A percentile compares a stretch with the other conserved stretches of the same genome.
phyloP scores from a whole-genome alignment of 53 echinoderm and acorn worm species.

The Echinarachnius parma region DNA sequence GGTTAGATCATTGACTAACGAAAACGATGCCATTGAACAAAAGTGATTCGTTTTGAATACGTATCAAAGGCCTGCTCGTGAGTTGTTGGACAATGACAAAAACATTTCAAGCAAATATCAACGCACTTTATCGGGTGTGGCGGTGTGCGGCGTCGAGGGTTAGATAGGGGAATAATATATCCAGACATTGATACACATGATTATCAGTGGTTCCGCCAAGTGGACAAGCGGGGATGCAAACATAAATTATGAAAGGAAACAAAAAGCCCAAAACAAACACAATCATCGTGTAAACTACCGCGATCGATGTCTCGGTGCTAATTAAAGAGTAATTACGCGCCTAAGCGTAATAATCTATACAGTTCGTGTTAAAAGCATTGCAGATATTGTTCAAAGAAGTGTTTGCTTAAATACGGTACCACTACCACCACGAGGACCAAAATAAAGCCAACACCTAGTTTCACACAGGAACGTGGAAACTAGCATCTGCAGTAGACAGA shows the following conservation, averaged over 20 bases:
- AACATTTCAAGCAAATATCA: no score
- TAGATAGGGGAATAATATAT: background rate
- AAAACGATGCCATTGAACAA: no score
- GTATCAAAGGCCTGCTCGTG: no score
- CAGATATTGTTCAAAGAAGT: background rate
- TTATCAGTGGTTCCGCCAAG: no score
- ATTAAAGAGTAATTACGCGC: slow-evolving; percentile 49
- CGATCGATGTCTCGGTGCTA: slow-evolving; percentile 35
- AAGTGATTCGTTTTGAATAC: no score
- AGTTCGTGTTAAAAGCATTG: slow-evolving; percentile 17
- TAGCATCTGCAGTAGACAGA: no score
- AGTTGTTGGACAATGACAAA: no score
- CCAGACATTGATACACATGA: no score
- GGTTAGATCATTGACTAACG: no score
- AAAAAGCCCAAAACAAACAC: background rate
- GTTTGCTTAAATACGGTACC: slow-evolving; percentile 3
- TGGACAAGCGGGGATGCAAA: no score
- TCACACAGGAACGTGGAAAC: background rate
- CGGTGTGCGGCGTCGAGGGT: background rate
- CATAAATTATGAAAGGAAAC: background rate
- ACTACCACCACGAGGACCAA: background rate
- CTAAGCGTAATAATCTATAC: slow-evolving; percentile 40
- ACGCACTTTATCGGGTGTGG: no score
- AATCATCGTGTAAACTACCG: background rate
- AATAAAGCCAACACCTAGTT: background rate